A percentile compares a stretch with the other conserved stretches of the same genome.
phyloP scores from a whole-genome alignment of 2,113 vertebrate species.

The Ranitomeya imitator region DNA sequence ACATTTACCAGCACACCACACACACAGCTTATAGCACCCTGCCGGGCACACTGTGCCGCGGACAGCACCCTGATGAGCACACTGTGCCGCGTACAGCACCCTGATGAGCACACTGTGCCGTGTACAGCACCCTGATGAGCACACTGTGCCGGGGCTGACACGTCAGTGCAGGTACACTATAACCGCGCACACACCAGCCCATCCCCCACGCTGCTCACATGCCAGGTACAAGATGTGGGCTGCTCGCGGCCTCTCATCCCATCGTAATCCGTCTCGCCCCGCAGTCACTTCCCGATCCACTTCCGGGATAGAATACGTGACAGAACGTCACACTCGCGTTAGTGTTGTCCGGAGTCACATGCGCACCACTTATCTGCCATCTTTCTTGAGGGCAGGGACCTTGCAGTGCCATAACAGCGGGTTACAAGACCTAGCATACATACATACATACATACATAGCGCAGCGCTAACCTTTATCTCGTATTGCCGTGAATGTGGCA shows the following conservation, averaged over 20 bases:
- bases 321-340: not conserved
- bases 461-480: not conserved
- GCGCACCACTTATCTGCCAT: not conserved
- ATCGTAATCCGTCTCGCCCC: constrained; percentile 21
- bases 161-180: too few species aligned
- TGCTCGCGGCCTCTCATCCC: constrained; percentile 41
- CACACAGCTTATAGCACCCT: too few species aligned
- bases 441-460: not conserved
- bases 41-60: too few species aligned
- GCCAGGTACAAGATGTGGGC: constrained; percentile 11
- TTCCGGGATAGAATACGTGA: constrained; percentile 21
- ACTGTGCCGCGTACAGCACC: too few species aligned
- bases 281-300: constrained; percentile 21
- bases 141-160: not conserved
- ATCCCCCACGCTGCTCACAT: constrained; percentile 18
- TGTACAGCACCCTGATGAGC: not conserved
- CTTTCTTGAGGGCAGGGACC: not conserved
- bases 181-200: not conserved
- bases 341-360: not conserved
- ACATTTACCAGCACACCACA: too few species aligned
- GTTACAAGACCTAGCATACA: not conserved
- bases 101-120: too few species aligned
- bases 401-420: not conserved
- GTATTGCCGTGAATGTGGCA: not conserved
- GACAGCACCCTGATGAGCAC: too few species aligned